Percentiles rank a stretch among this genome's conserved stretches.
phyloP scores from a whole-genome alignment of 2,888 invertebrate species.

The Meganola albula region DNA sequence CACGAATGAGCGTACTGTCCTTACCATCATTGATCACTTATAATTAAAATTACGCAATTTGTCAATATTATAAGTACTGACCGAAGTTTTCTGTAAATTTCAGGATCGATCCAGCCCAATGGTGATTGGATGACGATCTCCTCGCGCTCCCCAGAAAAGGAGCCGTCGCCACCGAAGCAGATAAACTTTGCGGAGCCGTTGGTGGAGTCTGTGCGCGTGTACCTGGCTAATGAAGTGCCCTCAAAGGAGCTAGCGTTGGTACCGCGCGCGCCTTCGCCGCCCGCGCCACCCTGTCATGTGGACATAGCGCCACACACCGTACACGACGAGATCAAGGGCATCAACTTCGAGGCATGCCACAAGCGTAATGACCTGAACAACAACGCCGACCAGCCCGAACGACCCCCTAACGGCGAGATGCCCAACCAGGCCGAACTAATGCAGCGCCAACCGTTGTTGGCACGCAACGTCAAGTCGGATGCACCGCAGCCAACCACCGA shows the following conservation, averaged over 20 bases:
- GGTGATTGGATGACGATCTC: constrained; percentile 77
- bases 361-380: constrained; percentile 74
- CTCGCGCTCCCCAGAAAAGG: constrained; percentile 60
- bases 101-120: constrained; percentile 67
- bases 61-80: too few relatives aligned
- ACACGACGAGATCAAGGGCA: constrained; percentile 65
- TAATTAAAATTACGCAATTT: too few relatives aligned
- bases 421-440: constrained; percentile 71
- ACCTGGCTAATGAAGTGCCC: constrained; percentile 63
- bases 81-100: constrained; percentile 40
- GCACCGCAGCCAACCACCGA: constrained; percentile 60
- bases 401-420: constrained; percentile 42
- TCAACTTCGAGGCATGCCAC: constrained; percentile 66
- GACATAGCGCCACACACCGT: constrained; percentile 64
- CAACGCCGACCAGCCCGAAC: constrained; percentile 52
- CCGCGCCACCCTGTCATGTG: constrained; percentile 50
- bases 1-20: too few relatives aligned
- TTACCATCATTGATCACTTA: too few relatives aligned
- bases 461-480: constrained; percentile 58
- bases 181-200: constrained; percentile 67
- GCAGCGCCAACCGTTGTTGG: constrained; percentile 74
- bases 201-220: constrained; percentile 68
- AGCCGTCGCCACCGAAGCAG: constrained; percentile 60
- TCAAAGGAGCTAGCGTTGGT: constrained; percentile 53
- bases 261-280: constrained; percentile 34